These are phyloP conservation scores for Saccostrea glomerata DNA, from an alignment of 1,140 invertebrate species.

Conservation along the genomic window DNA sequence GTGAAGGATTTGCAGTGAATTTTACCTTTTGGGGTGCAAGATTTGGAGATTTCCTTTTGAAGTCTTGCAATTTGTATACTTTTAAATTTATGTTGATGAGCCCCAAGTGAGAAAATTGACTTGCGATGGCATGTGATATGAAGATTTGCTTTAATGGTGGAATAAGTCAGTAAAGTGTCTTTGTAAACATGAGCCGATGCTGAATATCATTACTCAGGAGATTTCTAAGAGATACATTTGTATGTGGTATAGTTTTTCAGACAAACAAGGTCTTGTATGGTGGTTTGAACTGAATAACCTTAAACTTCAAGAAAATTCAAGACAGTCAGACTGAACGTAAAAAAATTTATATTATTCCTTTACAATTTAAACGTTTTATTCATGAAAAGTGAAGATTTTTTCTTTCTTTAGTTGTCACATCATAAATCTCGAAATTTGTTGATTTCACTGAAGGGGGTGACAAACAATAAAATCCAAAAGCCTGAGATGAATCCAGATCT, in stretches of 20 bases:
- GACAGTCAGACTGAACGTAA: background rate
- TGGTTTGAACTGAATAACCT: constrained; percentile 9
- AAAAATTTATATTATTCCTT: background rate
- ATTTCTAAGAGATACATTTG: constrained; percentile 11
- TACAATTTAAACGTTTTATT: background rate
- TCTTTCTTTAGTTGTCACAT: too few relatives aligned
- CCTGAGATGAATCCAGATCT: too few relatives aligned
- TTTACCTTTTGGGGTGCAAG: constrained; percentile 27
- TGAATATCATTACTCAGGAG: constrained; percentile 15
- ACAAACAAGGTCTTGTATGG: background rate
- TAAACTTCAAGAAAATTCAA: background rate
- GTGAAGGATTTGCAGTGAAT: constrained; percentile 33
- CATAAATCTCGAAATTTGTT: too few relatives aligned
- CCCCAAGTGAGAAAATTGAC: background rate
- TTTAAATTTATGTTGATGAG: constrained; percentile 22
- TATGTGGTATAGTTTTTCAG: background rate
- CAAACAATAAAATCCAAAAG: too few relatives aligned
- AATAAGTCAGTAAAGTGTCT: background rate
- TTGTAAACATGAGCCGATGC: constrained; percentile 9
- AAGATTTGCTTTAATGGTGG: constrained; percentile 26
- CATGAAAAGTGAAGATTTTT: too few relatives aligned
- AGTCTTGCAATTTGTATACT: constrained; percentile 12
- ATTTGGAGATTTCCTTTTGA: constrained; percentile 35
- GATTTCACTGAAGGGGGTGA: too few relatives aligned
- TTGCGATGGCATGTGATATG: constrained; percentile 12